These are phyloP conservation scores for Spodoptera picta DNA, from an alignment of 2,888 invertebrate species.

Conservation along the genomic window DNA sequence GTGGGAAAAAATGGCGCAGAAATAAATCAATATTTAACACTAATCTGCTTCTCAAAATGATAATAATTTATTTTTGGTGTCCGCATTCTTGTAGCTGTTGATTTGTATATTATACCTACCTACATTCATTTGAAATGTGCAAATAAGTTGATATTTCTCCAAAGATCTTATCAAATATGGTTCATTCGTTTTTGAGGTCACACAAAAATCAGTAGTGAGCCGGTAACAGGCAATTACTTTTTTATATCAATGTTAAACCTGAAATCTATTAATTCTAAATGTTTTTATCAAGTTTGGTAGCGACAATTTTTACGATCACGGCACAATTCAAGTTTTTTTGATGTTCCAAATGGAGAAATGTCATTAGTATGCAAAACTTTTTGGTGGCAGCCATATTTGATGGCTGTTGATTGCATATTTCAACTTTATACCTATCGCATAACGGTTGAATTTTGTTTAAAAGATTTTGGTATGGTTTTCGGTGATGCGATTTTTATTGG, in stretches of 20 bases:
- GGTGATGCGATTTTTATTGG: constrained; percentile 26
- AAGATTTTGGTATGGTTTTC: constrained; percentile 20
- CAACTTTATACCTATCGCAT: rapidly evolving
- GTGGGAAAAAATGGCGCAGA: background rate
- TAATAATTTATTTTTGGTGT: background rate
- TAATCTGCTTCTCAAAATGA: background rate
- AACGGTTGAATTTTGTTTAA: constrained; percentile 10
- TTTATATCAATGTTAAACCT: constrained; percentile 49
- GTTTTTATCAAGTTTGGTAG: constrained; percentile 62
- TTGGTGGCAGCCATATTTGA: constrained; percentile 25
- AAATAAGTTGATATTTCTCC: background rate
- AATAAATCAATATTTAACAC: constrained; percentile 1
- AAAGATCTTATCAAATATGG: background rate
- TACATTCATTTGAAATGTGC: background rate
- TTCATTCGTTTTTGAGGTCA: constrained; percentile 4
- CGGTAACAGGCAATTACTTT: constrained; percentile 40
- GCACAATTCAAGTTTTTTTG: constrained; percentile 58
- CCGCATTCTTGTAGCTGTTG: too few relatives aligned
- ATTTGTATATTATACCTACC: background rate
- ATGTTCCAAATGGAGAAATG: constrained; percentile 56
- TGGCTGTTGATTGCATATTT: background rate
- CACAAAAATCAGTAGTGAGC: constrained; percentile 37
- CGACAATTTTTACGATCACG: constrained; percentile 61
- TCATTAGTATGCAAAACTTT: constrained; percentile 65
- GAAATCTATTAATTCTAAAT: constrained; percentile 61